Evolutionary conservation across 2,888 invertebrate species (phyloP), one percentile per base, ranked within the genome.

Genomic region (Phyllotreta cruciferae): DNA sequence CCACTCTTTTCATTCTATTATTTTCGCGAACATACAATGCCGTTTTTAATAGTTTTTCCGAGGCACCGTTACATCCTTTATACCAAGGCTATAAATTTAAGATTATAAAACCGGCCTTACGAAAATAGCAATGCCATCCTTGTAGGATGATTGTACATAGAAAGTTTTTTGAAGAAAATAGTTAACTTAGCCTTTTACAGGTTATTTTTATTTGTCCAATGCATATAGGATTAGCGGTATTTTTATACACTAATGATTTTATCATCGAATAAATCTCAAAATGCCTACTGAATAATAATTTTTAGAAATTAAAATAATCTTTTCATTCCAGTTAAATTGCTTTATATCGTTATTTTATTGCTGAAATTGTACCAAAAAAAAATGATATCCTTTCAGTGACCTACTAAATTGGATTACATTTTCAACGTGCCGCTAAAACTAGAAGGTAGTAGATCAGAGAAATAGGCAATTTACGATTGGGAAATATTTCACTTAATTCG

Each of bases 401-500:
- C 24, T 24, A 24, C 24, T 24, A 24, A 24, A 24, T 24, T 44
- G 44, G 10, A 44, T 44, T 41, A 44, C 6, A 44, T n/a, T 44
- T 6, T 44, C 10, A 44, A 24, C 24, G 41, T 41, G 14, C 44
- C 44, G 7, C 44, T 44, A 44, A 7, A 6, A 44, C 44, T 44
- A 44, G 7, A 44, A 41, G 10, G 9, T n/a, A 11, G n/a, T n/a
- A 44, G 14, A 14, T 44, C 10, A 44, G 1, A 44, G 44, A 35
- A 49, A 47, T 10, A 35, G 49, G n/a, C 49, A 49, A 49, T 34
- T 52, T 52, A 37, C 37, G 10, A 52, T 10, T 52, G 37, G 52
- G 37, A 37, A 52, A 52, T 52, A 52, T 11, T 52, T 52, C 52
- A 52, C 52, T 37, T 52, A 52, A 52, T 52, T 52, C 52, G 52